Evolutionary conservation across 2,888 invertebrate species (phyloP).

Genomic region (Chironomus riparius): DNA sequence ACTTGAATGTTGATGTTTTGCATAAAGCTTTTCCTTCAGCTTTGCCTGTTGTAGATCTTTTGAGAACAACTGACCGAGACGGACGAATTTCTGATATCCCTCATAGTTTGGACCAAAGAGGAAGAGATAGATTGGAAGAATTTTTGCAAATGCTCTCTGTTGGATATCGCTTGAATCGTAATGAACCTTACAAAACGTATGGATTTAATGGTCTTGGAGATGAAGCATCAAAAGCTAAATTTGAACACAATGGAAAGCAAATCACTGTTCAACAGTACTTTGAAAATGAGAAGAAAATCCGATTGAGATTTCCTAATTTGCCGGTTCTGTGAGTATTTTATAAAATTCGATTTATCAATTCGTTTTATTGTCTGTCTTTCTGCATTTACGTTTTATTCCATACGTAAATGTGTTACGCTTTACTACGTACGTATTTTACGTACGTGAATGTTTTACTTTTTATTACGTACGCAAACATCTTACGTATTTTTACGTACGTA

Average conservation of each 20-base stretch:
- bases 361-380: no score
- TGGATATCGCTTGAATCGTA: slow-evolving; percentile 34
- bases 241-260: slow-evolving; percentile 33
- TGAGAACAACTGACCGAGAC: slow-evolving; percentile 29
- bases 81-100: neutral
- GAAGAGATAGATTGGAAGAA: neutral
- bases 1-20: slow-evolving; percentile 80
- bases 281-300: slow-evolving; percentile 31
- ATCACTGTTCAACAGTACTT: slow-evolving; percentile 43
- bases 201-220: slow-evolving; percentile 33
- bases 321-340: slow-evolving; percentile 83
- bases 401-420: no score
- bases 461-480: no score
- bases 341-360: no score
- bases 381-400: no score
- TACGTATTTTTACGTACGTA: no score
- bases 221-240: slow-evolving; percentile 39
- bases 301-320: slow-evolving; percentile 53
- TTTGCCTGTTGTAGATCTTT: neutral
- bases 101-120: neutral
- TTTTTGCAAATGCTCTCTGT: slow-evolving; percentile 34
- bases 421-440: no score
- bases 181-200: slow-evolving; percentile 31
- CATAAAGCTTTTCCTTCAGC: slow-evolving; percentile 67
- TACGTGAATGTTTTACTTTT: no score